phyloP scores from a whole-genome alignment of 2,113 vertebrate genomes.

The Sorex araneus region DNA sequence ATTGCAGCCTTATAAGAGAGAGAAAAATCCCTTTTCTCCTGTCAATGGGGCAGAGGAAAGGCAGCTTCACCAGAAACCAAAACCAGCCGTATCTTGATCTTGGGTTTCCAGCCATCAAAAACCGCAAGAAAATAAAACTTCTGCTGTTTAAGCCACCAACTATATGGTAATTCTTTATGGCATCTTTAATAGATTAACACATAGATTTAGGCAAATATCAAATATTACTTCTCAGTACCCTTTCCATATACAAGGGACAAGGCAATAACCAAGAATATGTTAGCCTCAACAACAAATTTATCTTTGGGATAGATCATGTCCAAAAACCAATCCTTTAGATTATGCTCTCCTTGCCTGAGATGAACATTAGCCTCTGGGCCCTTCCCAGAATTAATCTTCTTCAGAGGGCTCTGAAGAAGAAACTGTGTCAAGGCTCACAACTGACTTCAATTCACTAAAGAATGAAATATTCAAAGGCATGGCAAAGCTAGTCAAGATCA shows the following conservation, averaged over 20 bases:
- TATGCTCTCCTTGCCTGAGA: background rate
- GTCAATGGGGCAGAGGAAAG: background rate
- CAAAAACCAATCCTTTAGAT: slow-evolving; percentile 5
- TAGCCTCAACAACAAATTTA: slow-evolving; percentile 29
- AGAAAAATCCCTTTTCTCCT: background rate
- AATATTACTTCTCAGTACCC: background rate
- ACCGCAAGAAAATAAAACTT: background rate
- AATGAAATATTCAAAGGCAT: slow-evolving; percentile 44
- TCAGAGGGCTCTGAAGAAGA: slow-evolving; percentile 8
- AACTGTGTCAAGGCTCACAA: slow-evolving; percentile 49
- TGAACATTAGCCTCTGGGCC: background rate
- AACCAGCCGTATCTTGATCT: background rate
- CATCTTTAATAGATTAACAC: background rate
- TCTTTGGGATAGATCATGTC: slow-evolving; percentile 21
- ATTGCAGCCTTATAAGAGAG: background rate
- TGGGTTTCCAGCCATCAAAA: slow-evolving; percentile 14
- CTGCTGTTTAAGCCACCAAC: background rate
- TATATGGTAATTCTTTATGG: background rate
- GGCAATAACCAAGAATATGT: background rate
- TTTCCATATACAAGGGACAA: slow-evolving; percentile 2
- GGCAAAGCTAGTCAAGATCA: slow-evolving; percentile 28
- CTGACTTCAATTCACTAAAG: slow-evolving; percentile 27
- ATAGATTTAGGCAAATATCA: slow-evolving; percentile 41
- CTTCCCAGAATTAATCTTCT: slow-evolving; percentile 28
- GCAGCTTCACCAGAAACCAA: no score